Evolutionary conservation across 1,140 invertebrate genomes (phyloP).

Genomic region (Platyura marginata): DNA sequence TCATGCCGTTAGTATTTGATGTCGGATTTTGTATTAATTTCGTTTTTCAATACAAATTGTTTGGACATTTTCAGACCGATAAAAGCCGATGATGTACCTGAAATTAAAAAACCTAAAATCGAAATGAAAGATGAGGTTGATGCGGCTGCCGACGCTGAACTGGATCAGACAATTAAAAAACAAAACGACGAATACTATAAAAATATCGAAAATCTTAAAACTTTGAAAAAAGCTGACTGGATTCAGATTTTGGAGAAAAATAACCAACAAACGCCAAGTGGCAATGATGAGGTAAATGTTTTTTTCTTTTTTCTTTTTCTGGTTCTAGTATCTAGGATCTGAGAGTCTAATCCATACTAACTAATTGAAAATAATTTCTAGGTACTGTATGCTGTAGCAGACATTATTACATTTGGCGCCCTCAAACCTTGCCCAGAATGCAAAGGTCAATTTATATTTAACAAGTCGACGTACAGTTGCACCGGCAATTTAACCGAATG

Average conservation of each 20-base stretch:
- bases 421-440: constrained; percentile 65
- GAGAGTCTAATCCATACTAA: background rate
- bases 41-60: no score
- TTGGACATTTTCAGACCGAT: constrained; percentile 16
- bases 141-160: constrained; percentile 24
- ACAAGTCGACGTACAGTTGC: constrained; percentile 63
- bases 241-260: constrained; percentile 50
- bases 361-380: constrained; percentile 22
- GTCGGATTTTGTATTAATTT: no score
- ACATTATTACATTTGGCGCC: constrained; percentile 76
- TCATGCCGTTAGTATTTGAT: constrained; percentile 46
- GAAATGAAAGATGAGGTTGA: constrained; percentile 35
- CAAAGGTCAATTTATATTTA: constrained; percentile 51
- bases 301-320: constrained; percentile 1
- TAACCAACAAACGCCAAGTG: constrained; percentile 42
- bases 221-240: constrained; percentile 39
- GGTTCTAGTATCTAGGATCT: background rate
- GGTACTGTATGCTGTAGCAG: constrained; percentile 60
- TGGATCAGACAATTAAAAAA: constrained; percentile 38
- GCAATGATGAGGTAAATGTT: constrained; percentile 36
- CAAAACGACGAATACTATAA: constrained; percentile 69
- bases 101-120: constrained; percentile 45
- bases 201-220: constrained; percentile 30
- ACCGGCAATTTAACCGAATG: constrained; percentile 71
- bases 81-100: constrained; percentile 33